Conservation (phyloP, 2,888 invertebrate genomes). For the Beris chalybata region DNA sequence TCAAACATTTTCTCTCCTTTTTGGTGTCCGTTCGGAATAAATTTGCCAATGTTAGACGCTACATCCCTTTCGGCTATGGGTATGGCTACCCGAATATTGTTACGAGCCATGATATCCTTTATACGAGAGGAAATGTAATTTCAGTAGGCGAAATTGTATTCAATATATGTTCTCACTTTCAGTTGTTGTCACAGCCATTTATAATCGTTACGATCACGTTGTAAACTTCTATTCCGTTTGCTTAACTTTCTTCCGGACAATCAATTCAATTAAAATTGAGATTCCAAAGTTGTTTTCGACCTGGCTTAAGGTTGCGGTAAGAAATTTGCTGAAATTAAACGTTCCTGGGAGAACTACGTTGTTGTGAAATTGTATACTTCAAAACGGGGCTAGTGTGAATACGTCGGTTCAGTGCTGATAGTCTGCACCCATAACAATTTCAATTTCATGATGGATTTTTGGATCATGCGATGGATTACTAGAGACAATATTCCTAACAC, state of each 20-base stretch:
- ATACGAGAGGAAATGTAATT: neutral
- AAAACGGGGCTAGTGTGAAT: too few species aligned
- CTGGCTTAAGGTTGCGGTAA: neutral
- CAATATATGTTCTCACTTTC: neutral
- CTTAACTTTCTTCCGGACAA: neutral
- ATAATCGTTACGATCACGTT: neutral
- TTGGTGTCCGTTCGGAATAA: constrained; percentile 14
- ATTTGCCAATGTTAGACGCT: constrained; percentile 6
- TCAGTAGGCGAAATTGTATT: neutral
- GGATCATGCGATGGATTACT: too few species aligned
- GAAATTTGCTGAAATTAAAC: neutral
- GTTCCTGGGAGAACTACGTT: neutral
- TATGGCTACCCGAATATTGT: too few species aligned
- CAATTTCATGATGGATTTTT: too few species aligned
- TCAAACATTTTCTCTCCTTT: neutral
- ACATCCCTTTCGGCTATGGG: constrained; percentile 8
- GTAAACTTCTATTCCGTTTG: neutral
- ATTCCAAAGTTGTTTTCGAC: neutral
- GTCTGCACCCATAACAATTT: too few species aligned
- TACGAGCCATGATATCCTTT: too few species aligned
- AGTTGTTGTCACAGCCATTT: neutral
- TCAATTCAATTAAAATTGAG: constrained; percentile 6
- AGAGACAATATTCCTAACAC: too few species aligned
- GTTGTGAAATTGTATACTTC: too few species aligned
- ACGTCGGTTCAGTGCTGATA: too few species aligned